These are phyloP conservation scores for Leptestheria dahalacensis DNA, from an alignment of 1,140 invertebrate genomes.

Conservation along the genomic window DNA sequence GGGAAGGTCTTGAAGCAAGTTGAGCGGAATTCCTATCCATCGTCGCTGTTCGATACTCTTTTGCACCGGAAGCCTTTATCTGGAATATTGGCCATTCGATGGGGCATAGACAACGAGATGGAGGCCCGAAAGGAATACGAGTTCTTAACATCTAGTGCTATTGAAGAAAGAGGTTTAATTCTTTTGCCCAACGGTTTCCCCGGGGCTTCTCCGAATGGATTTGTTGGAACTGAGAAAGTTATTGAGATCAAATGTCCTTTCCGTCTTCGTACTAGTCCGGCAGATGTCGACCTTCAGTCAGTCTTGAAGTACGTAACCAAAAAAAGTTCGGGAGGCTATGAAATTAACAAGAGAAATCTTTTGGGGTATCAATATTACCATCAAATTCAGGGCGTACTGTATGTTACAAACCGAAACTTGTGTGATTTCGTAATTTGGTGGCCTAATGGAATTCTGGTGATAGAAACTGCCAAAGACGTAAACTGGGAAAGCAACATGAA, in stretches of 20 bases:
- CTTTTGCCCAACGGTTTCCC: not conserved
- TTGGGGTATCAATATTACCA: not conserved
- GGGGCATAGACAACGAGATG: not conserved
- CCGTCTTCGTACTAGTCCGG: not conserved
- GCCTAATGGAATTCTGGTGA: not conserved
- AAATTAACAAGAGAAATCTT: not conserved
- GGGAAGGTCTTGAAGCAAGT: not conserved
- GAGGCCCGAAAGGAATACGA: not conserved
- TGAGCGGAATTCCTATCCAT: not conserved
- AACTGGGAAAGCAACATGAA: not conserved
- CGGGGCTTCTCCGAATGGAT: not conserved
- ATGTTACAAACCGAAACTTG: not conserved
- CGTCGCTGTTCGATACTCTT: not conserved
- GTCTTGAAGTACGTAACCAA: not conserved
- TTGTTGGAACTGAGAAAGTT: not conserved
- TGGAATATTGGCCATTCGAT: not conserved
- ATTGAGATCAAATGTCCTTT: not conserved
- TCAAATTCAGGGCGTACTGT: not conserved
- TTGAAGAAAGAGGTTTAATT: not conserved
- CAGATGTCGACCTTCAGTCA: not conserved
- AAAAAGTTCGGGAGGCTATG: not conserved
- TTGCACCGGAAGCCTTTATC: not conserved
- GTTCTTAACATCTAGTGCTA: not conserved
- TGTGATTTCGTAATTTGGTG: not conserved
- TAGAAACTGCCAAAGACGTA: not conserved